phyloP scores from a whole-genome alignment of 2,797 vertebrate genomes.

The Aselliscus stoliczkanus region DNA sequence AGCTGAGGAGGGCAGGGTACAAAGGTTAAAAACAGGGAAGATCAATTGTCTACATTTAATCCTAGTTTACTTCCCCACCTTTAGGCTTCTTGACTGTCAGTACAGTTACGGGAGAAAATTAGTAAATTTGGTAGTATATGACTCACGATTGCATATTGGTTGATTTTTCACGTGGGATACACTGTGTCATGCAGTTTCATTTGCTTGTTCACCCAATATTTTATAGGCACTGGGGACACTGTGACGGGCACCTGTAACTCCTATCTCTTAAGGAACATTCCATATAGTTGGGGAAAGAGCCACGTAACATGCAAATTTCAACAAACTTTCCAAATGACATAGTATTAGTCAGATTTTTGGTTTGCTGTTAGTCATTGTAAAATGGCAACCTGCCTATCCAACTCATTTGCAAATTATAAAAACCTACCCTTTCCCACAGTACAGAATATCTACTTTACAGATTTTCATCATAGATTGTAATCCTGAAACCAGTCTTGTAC shows the following conservation, averaged over 20 bases:
- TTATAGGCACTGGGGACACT: neutral
- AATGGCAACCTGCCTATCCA: neutral
- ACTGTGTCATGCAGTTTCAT: neutral
- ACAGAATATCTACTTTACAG: neutral
- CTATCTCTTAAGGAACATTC: neutral
- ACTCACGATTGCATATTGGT: neutral
- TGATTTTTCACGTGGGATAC: neutral
- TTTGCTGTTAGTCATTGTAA: neutral
- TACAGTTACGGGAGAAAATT: neutral
- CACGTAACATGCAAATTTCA: neutral
- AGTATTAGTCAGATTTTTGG: neutral
- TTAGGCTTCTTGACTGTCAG: neutral
- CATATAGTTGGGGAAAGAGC: neutral
- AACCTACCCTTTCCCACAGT: neutral
- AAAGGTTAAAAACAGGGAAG: neutral
- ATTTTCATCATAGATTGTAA: neutral
- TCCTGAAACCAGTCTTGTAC: neutral
- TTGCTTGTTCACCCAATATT: neutral
- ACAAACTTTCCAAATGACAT: neutral
- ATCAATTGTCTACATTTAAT: neutral
- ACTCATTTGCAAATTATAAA: neutral
- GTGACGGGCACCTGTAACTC: fast-evolving
- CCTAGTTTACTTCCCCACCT: neutral
- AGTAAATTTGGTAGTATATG: neutral
- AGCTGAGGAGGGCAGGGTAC: fast-evolving